Percentiles rank a stretch among this genome's conserved stretches.
phyloP scores from a whole-genome alignment of 2,797 vertebrate genomes.

The Heteromormyrus szaboi region DNA sequence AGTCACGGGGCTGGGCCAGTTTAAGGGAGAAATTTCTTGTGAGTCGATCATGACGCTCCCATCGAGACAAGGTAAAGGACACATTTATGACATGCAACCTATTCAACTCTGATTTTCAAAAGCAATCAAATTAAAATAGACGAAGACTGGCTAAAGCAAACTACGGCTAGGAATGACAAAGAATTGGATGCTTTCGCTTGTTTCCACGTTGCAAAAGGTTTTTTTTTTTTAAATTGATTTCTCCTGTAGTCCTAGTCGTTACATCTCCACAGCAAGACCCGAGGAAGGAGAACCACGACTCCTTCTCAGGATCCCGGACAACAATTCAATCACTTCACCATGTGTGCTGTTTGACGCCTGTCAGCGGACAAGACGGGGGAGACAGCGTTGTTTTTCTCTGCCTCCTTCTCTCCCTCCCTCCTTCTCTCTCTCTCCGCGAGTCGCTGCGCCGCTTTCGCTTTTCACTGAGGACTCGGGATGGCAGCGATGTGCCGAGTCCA shows the following conservation, averaged over 20 bases:
- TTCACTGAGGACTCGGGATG: background rate
- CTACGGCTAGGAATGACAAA: background rate
- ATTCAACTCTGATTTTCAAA: background rate
- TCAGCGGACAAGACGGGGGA: background rate
- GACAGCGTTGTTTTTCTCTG: conserved; percentile 2
- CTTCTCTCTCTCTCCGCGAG: background rate
- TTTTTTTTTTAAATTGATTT: background rate
- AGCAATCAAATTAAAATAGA: background rate
- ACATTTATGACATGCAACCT: background rate
- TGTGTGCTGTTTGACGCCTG: background rate
- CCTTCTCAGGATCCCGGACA: background rate
- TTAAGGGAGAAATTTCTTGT: background rate
- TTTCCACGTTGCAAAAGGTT: background rate
- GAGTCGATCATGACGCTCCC: conserved; percentile 1
- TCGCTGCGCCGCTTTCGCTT: background rate
- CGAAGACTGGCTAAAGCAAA: background rate
- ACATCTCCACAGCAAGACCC: background rate
- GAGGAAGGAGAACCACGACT: background rate
- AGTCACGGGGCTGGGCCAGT: background rate
- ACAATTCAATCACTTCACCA: conserved; percentile 5
- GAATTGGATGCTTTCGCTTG: background rate
- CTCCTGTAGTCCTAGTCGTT: background rate
- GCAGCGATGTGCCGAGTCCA: background rate
- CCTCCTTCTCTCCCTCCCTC: background rate
- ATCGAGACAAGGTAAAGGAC: background rate